Evolutionary conservation across 2,888 invertebrate genomes (phyloP).

Genomic region (Scelioninae gen. 1): DNA sequence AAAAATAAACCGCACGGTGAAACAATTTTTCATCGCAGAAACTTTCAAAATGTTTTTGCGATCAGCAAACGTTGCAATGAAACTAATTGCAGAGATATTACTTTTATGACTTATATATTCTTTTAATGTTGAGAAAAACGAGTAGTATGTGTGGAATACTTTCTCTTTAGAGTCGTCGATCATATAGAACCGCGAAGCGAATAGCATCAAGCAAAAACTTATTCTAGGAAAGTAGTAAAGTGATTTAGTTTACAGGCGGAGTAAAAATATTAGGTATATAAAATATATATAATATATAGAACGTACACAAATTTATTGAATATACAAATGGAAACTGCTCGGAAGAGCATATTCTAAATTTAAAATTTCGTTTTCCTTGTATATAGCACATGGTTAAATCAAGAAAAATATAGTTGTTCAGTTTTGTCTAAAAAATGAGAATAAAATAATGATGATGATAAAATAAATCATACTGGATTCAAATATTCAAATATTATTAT

Average conservation of each 20-base stretch:
- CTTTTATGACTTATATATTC: slow-evolving; percentile 6
- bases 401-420: not conserved
- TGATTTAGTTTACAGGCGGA: too few relatives aligned
- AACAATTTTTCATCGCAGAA: not conserved
- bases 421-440: too few relatives aligned
- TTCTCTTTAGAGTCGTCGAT: slow-evolving; percentile 19
- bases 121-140: slow-evolving; percentile 20
- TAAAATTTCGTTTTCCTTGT: too few relatives aligned
- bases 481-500: too few relatives aligned
- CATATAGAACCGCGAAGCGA: not conserved
- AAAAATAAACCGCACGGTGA: slow-evolving; percentile 1
- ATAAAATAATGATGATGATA: not conserved
- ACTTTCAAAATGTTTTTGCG: not conserved
- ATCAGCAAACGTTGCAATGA: not conserved
- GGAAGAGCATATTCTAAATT: too few relatives aligned
- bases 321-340: too few relatives aligned
- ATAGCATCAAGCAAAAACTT: not conserved
- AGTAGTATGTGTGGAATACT: slow-evolving; percentile 14
- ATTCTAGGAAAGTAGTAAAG: not conserved
- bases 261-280: too few relatives aligned
- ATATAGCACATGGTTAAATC: too few relatives aligned
- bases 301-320: too few relatives aligned
- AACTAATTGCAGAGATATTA: slow-evolving; percentile 10
- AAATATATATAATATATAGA: too few relatives aligned
- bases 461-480: too few relatives aligned